phyloP scores from a whole-genome alignment of 2,113 vertebrate genomes.

The Seriola dumerili region DNA sequence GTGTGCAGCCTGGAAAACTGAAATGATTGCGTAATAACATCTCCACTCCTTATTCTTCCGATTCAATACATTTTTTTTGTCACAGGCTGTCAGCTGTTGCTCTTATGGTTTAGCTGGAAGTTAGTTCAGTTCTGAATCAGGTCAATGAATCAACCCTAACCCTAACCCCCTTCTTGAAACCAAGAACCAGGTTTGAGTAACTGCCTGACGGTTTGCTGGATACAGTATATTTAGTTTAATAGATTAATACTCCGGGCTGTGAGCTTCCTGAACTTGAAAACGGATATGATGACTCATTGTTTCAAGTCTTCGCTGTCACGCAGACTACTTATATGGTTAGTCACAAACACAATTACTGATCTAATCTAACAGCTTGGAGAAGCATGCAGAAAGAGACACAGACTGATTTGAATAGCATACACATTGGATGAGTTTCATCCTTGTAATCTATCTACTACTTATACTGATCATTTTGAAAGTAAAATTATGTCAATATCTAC shows the following conservation, averaged over 20 bases:
- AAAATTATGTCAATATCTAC: background rate
- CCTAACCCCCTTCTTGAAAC: background rate
- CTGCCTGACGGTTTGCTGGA: background rate
- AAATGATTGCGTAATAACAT: background rate
- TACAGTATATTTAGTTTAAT: background rate
- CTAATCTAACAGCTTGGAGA: background rate
- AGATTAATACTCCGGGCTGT: background rate
- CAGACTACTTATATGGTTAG: background rate
- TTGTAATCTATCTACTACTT: background rate
- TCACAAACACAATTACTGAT: background rate
- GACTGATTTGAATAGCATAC: too few species aligned
- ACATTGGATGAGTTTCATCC: background rate
- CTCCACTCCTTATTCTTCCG: background rate
- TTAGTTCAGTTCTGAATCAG: slow-evolving; percentile 1
- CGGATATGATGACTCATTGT: background rate
- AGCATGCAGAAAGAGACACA: background rate
- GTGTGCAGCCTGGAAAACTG: background rate
- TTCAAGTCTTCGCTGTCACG: background rate
- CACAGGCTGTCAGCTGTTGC: background rate
- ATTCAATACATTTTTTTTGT: slow-evolving; percentile 9
- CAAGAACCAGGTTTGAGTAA: background rate
- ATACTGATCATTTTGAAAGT: background rate
- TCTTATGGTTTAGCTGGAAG: background rate
- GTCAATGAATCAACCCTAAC: too few species aligned
- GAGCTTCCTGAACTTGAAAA: background rate